Evolutionary conservation across 30 jellyfish, hydroid and myxozoan species (phyloP).

Genomic region (Cassiopea xamachana): DNA sequence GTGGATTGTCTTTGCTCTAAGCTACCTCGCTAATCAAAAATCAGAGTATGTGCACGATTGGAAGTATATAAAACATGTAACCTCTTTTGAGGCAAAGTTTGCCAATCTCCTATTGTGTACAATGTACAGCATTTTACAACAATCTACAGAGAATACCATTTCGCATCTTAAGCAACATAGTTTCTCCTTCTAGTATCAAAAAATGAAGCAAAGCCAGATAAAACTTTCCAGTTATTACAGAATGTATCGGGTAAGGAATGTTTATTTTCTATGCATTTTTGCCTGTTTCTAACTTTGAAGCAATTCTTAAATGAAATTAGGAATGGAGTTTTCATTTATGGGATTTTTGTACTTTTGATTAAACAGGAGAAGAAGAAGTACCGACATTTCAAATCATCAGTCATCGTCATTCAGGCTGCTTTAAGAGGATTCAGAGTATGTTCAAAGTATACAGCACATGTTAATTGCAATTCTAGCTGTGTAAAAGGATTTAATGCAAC

Average conservation of each 20-base stretch:
- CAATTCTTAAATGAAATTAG: too few relatives aligned
- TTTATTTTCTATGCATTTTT: background rate
- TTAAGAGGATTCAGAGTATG: constrained; percentile 92
- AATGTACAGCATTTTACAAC: too few relatives aligned
- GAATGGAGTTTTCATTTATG: too few relatives aligned
- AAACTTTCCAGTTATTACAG: constrained; percentile 83
- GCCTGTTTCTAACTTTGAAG: background rate
- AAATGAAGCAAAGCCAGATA: constrained; percentile 89
- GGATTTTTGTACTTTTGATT: too few relatives aligned
- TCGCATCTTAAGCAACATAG: background rate
- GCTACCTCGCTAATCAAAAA: too few relatives aligned
- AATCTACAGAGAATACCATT: too few relatives aligned
- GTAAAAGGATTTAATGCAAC: background rate
- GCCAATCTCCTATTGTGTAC: too few relatives aligned
- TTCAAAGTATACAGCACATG: background rate
- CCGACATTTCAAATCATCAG: constrained; percentile 66
- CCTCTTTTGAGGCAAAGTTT: too few relatives aligned
- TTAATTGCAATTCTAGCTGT: background rate
- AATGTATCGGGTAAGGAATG: constrained; percentile 71
- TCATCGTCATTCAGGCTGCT: constrained; percentile 79
- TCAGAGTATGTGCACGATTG: background rate
- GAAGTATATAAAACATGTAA: background rate
- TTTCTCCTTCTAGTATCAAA: constrained; percentile 67
- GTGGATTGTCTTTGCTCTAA: too few relatives aligned
- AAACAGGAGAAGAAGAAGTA: constrained; percentile 76